Evolutionary conservation across 2,113 vertebrate genomes (phyloP).

Genomic region (Chloebia gouldiae): DNA sequence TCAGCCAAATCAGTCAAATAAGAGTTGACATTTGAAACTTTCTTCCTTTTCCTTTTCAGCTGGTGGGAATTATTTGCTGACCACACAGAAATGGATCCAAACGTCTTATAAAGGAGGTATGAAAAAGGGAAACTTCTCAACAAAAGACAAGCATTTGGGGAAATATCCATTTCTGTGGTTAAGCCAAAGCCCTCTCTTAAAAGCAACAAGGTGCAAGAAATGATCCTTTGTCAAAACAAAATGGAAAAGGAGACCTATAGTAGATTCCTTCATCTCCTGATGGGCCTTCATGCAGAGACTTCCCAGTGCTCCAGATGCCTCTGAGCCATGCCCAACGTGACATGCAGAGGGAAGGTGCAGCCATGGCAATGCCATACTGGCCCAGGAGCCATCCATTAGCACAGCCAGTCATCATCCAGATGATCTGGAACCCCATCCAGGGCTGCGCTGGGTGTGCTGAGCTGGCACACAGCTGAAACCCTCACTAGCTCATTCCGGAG

Average conservation of each 20-base stretch:
- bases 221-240: not conserved
- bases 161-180: not conserved
- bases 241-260: not conserved
- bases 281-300: not conserved
- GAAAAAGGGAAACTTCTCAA: not conserved
- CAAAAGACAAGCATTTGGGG: not conserved
- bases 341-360: accelerated
- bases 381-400: not conserved
- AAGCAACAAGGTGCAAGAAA: not conserved
- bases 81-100: not conserved
- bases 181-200: not conserved
- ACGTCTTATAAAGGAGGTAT: not conserved
- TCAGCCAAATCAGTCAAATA: not conserved
- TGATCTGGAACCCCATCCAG: accelerated
- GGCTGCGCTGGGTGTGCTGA: not conserved
- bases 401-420: not conserved
- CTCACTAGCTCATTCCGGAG: not conserved
- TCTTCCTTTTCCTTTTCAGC: not conserved
- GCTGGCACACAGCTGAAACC: accelerated
- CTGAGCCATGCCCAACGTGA: accelerated
- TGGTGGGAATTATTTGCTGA: not conserved
- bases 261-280: not conserved
- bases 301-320: not conserved
- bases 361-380: accelerated
- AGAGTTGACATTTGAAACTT: not conserved